Evolutionary conservation across 2,888 invertebrate species (phyloP).

Genomic region (Acrocera orbiculus): DNA sequence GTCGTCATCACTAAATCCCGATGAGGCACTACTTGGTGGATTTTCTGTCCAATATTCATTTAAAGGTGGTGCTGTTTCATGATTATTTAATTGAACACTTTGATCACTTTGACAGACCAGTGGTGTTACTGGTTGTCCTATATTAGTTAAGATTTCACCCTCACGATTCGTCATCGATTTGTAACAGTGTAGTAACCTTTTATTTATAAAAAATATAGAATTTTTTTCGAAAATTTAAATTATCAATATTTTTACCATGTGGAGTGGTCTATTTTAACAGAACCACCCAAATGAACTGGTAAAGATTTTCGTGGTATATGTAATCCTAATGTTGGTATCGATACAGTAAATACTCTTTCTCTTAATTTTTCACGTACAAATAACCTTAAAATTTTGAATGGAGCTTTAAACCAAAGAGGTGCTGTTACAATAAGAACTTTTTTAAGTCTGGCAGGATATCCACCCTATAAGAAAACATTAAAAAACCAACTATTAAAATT

Average conservation of each 20-base stretch:
- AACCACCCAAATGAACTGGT: slow-evolving; percentile 78
- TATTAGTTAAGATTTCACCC: slow-evolving; percentile 32
- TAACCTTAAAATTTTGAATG: slow-evolving; percentile 84
- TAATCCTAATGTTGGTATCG: slow-evolving; percentile 68
- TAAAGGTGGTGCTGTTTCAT: slow-evolving; percentile 19
- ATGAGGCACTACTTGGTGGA: slow-evolving; percentile 55
- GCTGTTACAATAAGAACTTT: slow-evolving; percentile 95
- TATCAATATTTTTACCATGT: slow-evolving; percentile 47
- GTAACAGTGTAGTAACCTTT: slow-evolving; percentile 45
- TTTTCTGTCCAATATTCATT: slow-evolving; percentile 36
- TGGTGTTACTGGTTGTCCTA: slow-evolving; percentile 20
- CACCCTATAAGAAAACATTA: slow-evolving; percentile 50
- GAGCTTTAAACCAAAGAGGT: slow-evolving; percentile 96
- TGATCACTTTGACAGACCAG: slow-evolving; percentile 13
- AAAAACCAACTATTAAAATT: neutral
- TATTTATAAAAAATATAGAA: slow-evolving; percentile 5
- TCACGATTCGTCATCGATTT: slow-evolving; percentile 71
- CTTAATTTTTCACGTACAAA: slow-evolving; percentile 91
- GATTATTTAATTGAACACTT: slow-evolving; percentile 17
- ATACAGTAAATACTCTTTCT: slow-evolving; percentile 90
- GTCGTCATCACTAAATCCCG: slow-evolving; percentile 82
- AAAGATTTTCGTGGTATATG: slow-evolving; percentile 83
- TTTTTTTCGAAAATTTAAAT: neutral
- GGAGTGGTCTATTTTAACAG: slow-evolving; percentile 71
- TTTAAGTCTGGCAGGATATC: slow-evolving; percentile 91